Base-by-base conservation (phyloP, 2,797 vertebrate species). In the Danio choprae region DNA sequence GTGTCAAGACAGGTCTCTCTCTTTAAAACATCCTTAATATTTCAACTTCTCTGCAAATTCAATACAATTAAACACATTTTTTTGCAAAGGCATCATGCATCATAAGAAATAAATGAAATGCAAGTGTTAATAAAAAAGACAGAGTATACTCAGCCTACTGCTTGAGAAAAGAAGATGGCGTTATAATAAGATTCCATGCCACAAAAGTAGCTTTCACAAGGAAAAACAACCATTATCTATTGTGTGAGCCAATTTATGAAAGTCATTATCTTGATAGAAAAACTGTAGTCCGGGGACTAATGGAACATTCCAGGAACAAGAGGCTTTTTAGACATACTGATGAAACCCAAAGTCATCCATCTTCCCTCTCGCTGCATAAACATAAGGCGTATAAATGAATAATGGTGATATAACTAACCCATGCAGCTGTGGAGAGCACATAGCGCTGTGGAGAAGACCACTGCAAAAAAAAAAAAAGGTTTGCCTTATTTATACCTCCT, bases 371-470 rank as follows among this genome's bases (percentile, higher is more conserved):
- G 83, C 81, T 62, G 59, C 77, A 82, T 83, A 83, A 84, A 86
- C 86, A 83, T 86, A 82, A 86, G 81, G 76, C 78, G 73, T 84
- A 86, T 79, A 76, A 83, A 87, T 86, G 79, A 86, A 78, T 83
- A 81, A 85, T 72, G 73, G 50, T 36, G 78, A 77, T 77, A 76
- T 81, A 83, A 80, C 83, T 83, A 83, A 84, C 68, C 38, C 46
- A 83, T 67, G 74, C 65, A 81, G 44, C 75, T 81, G 67, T 53
- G 71, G 69, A 2, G 22, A 44, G 75, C 85, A 80, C 44, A 56
- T 63, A 74, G 64, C 74, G 10, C 44, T 62, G 56, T 62, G 69
- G 69, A 74, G 69, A 74, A 69, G 55, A 71, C 53, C 77, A 64
- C 62, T 64, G 44, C 46, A 74, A 80, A 79, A 79, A 76, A 29